Percentiles rank a stretch among this genome's conserved stretches.
These are phyloP conservation scores for Marisa cornuarietis DNA, from an alignment of 1,140 invertebrate genomes.

Conservation along the genomic window DNA sequence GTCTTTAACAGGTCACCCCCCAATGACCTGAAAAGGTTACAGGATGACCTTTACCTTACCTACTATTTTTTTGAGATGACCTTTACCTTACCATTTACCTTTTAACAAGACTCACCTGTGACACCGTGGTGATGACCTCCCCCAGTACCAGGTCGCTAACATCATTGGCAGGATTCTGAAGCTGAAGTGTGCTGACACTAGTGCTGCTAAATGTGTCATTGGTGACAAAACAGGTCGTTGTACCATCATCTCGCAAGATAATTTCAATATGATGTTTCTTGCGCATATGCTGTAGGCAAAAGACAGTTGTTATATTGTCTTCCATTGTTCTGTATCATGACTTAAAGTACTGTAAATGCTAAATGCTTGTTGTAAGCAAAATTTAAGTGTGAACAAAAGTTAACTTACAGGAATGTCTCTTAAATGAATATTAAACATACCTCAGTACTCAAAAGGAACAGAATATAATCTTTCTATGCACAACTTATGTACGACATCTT, in stretches of 20 bases:
- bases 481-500: neutral
- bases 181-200: neutral
- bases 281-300: constrained; percentile 50
- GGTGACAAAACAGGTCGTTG: constrained; percentile 52
- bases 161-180: neutral
- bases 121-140: constrained; percentile 13
- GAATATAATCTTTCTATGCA: too few relatives aligned
- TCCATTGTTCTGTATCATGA: too few relatives aligned
- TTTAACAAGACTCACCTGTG: constrained; percentile 2
- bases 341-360: too few relatives aligned
- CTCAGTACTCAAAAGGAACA: neutral
- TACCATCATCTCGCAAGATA: constrained; percentile 56
- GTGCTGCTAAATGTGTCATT: constrained; percentile 17
- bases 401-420: too few relatives aligned
- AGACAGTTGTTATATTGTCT: neutral
- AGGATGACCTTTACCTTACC: too few relatives aligned
- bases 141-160: neutral
- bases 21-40: too few relatives aligned
- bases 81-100: too few relatives aligned
- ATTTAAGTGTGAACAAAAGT: too few relatives aligned
- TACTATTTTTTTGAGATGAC: too few relatives aligned
- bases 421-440: too few relatives aligned
- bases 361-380: too few relatives aligned
- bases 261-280: constrained; percentile 64
- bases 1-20: too few relatives aligned